Conservation (phyloP, 2,113 vertebrate species). For the Jacana jacana region DNA sequence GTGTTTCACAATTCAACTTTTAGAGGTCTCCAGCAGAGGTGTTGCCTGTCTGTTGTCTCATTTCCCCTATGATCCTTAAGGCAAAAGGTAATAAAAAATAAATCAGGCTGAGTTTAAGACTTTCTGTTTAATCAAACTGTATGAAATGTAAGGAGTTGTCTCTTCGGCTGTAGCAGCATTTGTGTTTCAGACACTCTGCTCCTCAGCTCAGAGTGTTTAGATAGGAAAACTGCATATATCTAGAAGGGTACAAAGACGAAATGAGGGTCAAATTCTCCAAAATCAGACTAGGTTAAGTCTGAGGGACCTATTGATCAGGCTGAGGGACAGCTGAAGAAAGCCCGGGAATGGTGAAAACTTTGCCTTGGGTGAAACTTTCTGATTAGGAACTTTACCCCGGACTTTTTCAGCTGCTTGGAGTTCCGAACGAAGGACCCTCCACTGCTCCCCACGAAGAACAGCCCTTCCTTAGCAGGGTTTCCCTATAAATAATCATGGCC, state of each 20-base stretch:
- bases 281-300: not conserved
- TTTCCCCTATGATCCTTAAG: not conserved
- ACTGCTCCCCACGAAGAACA: not conserved
- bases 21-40: not conserved
- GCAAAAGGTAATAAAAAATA: not conserved
- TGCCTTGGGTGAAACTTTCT: not conserved
- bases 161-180: not conserved
- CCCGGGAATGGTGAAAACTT: not conserved
- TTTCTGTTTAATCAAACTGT: fast-evolving
- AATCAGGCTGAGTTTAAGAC: not conserved
- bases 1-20: not conserved
- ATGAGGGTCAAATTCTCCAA: not conserved
- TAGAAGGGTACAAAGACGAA: not conserved
- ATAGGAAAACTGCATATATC: not conserved
- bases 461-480: not conserved
- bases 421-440: not conserved
- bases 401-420: not conserved
- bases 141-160: not conserved
- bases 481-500: not conserved
- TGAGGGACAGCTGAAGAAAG: not conserved
- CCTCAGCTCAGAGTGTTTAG: not conserved
- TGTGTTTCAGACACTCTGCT: not conserved
- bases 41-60: too few relatives aligned
- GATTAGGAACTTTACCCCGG: not conserved
- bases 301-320: not conserved